Conservation (phyloP, 2,888 invertebrate species). For the Apodemia hepburni region DNA sequence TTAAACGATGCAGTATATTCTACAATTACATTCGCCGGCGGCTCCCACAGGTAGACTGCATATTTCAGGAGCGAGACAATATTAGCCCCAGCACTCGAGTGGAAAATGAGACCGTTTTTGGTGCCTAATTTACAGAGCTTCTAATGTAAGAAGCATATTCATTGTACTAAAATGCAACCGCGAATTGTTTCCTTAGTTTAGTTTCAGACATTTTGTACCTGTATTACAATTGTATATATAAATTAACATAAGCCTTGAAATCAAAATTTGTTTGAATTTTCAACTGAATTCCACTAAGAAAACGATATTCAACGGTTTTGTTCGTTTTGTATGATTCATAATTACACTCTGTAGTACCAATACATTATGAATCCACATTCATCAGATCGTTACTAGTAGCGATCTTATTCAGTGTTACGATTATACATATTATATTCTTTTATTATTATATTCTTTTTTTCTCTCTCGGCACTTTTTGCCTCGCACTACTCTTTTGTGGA, state of each 20-base stretch:
- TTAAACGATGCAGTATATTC: constrained; percentile 74
- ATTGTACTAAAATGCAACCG: constrained; percentile 49
- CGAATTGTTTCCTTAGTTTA: constrained; percentile 40
- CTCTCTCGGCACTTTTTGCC: too few relatives aligned
- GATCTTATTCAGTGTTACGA: too few relatives aligned
- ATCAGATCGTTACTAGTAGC: too few relatives aligned
- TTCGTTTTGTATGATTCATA: too few relatives aligned
- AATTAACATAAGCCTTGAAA: constrained; percentile 27
- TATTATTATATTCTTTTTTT: too few relatives aligned
- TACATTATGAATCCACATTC: too few relatives aligned
- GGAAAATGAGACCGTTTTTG: constrained; percentile 80
- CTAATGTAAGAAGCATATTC: constrained; percentile 61
- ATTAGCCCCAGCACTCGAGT: constrained; percentile 80
- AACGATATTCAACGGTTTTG: background rate
- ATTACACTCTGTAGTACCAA: too few relatives aligned
- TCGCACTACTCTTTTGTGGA: too few relatives aligned
- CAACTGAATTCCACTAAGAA: background rate
- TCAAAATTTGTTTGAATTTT: background rate
- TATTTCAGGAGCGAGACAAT: constrained; percentile 74
- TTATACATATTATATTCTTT: too few relatives aligned
- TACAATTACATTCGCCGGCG: constrained; percentile 68
- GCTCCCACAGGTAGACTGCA: constrained; percentile 69
- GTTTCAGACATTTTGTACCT: constrained; percentile 52
- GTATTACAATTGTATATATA: constrained; percentile 49
- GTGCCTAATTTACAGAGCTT: constrained; percentile 69